Base-by-base conservation (phyloP, 2,888 invertebrate genomes). In the Sturmia bella region DNA sequence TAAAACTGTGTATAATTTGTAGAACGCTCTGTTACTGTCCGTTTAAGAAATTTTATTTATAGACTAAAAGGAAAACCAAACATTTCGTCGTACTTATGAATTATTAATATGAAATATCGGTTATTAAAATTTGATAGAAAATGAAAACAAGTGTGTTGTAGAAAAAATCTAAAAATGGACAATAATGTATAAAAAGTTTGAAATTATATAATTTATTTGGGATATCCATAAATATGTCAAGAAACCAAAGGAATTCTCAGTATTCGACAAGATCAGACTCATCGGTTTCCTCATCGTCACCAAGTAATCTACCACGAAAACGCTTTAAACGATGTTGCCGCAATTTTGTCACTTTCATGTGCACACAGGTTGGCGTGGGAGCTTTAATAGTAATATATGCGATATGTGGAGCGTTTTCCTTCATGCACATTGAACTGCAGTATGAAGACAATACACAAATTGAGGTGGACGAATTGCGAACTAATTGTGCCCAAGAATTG, bases 341-440 rank as follows among this genome's bases (percentile, higher is more conserved):
- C 52, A 96, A 96, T 90, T 93, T 96, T 85, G 94, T 96, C 74
- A 96, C 96, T 7, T 97, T 97, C 88, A 97, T 97, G 97, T 97
- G 96, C 91, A 97, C 97, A 7, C 97, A 97, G 93, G 95, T 96
- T 87, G 97, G 97, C 85, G 97, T 97, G 41, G 97, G 97, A 73
- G 97, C 96, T 9, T 92, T 97, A 17, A 95, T 97, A 56, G 96
- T 97, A 2, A 94, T 96, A 84, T 97, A 97, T 89, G 96, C 97
- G 32, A 94, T 97, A 72, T 93, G 96, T 37, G 97, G 97, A 0
- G 97, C 97, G 0, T 93, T 95, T 17, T 94, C 95, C 57, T 97
- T 97, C 89, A 95, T 94, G 91, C 93, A 94, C 85, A 94, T 97
- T 54, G 97, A 97, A 88, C 93, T 93, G 12, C 93, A 93, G 86